Evolutionary conservation across 2,113 vertebrate genomes (phyloP), one percentile per base, ranked within the genome.

Genomic region (Candoia aspera): DNA sequence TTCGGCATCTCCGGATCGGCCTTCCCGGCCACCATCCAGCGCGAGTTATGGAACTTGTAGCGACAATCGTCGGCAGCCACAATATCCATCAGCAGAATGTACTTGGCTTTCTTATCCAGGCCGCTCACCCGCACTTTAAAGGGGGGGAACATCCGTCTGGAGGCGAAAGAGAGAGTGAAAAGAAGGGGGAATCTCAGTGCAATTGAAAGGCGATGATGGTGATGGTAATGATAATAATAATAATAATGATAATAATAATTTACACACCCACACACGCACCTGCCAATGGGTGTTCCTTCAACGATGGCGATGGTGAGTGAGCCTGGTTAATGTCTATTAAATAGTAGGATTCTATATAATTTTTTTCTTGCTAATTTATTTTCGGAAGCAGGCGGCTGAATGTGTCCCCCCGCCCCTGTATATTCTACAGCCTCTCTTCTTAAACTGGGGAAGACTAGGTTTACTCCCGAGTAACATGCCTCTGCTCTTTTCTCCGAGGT

Each of bases 1-100:
- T 99, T 99, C 96, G 99, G 99, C 99, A 99, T 99, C 98, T 99
- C 99, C 0, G 99, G 99, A 96, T 99, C 99, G 23, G 99, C 99
- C 94, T 99, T 99, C 6, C 99, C 99, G 13, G 99, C 99, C 89
- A 99, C 99, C 99, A 99, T 99, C 99, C 99, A 99, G 95, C 99
- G 99, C 2, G 99, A 99, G 92, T 99, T 99, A 97, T 99, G 99
- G 97, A 99, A 99, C 95, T 99, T 99, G 96, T 99, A 99, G 92
- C 99, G 99, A 96, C 99, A 99, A 86, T 99, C 99, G 91, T 99
- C 99, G 1, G 99, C 99, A 0, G 99, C 99, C 93, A 99, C 99
- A 91, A 99, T 99, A 96, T 99, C 99, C 99, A 99, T 99, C 96
- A 99, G 97, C 94, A 99, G 96, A 96, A 99, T 99, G 95, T 99